Conservation (phyloP, 2,888 invertebrate species). For the Axea sp. region DNA sequence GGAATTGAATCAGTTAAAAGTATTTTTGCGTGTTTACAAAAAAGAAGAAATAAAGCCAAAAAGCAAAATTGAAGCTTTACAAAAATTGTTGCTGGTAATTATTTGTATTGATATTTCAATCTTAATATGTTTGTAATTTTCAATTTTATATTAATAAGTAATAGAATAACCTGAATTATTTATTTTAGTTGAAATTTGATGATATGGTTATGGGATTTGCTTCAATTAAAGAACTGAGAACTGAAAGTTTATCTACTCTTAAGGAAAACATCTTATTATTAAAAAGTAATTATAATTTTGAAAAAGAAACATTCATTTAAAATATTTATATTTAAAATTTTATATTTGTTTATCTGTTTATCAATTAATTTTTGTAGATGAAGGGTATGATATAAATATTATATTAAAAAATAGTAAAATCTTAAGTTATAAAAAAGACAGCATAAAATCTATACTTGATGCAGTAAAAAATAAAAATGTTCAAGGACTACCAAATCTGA, state of each 20-base stretch:
- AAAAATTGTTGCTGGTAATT: slow-evolving; percentile 6
- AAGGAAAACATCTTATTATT: slow-evolving; percentile 8
- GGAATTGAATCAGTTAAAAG: neutral
- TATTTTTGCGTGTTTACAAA: neutral
- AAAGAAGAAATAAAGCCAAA: neutral
- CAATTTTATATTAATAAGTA: no score
- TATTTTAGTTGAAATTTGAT: neutral
- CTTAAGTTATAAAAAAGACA: neutral
- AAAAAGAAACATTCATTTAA: neutral
- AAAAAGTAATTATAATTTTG: slow-evolving; percentile 1
- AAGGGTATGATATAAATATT: slow-evolving; percentile 9
- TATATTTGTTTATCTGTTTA: no score
- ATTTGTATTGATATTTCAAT: no score
- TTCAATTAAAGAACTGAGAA: slow-evolving; percentile 4
- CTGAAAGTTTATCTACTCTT: neutral
- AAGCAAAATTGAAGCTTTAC: slow-evolving; percentile 5
- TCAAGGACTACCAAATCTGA: neutral
- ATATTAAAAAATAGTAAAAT: neutral
- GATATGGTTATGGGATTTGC: neutral
- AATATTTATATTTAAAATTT: slow-evolving; percentile 1
- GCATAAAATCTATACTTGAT: slow-evolving; percentile 1
- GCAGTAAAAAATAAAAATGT: neutral
- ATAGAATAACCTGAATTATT: no score
- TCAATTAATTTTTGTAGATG: no score
- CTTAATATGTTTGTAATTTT: no score